Base-by-base conservation (phyloP, 1,140 invertebrate species). In the Drosophila albomicans region DNA sequence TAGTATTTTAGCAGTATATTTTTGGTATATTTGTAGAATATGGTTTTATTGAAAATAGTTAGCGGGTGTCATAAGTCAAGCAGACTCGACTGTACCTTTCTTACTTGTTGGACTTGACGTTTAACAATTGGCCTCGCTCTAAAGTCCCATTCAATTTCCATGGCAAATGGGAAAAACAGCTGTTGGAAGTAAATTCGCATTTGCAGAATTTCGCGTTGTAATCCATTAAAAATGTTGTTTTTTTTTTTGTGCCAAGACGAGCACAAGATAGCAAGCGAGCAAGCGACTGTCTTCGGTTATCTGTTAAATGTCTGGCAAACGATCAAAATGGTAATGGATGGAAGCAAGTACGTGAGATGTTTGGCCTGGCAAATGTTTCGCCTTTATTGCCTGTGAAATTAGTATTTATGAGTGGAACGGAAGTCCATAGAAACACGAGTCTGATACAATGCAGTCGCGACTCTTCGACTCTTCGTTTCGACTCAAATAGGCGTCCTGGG, bases 311-410 rank as follows among this genome's bases (percentile, higher is more conserved):
- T 87, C 82, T 82, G 73, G 51, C 61, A 56, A 59, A 6, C 66
- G 66, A 78, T 81, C 80, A 75, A 82, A 82, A 82, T 70, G 79
- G 84, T 75, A 79, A 59, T 56, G 78, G 51, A 56, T 30, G 57
- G 88, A 88, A 84, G 82, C 88, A 84, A 74, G 76, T 35, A 52
- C n/a, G 41, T 52, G 69, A 58, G 62, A 64, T 61, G 56, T 25
- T 25, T 25, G 62, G 74, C 59, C 71, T 87, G 82, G 82, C 79
- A 75, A 86, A 85, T 82, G 82, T 86, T 64, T 66, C 61, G 64
- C 79, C 91, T 91, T 92, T 92, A 92, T 92, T 82, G 91, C 84
- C 91, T 88, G 87, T 86, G 91, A 92, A 92, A 92, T 92, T 92
- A 92, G 91, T 91, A 92, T 91, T 91, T 92, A 92, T 92, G 91